Base-by-base conservation (phyloP, 1,140 invertebrate genomes). In the Drosophila miranda region DNA sequence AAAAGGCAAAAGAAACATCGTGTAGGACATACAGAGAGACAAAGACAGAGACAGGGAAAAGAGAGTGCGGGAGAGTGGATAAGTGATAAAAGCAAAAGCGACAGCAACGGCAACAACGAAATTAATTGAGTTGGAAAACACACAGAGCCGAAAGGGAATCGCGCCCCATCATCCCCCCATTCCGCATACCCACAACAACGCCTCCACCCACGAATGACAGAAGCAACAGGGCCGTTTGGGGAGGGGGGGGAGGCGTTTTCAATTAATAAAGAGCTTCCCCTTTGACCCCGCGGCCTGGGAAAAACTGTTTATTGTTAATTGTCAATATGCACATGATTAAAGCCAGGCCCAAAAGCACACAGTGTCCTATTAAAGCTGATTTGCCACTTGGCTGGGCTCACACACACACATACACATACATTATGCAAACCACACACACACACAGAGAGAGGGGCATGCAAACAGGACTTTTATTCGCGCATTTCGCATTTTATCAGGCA, bases 401-500 rank as follows among this genome's bases (percentile, higher is more conserved):
- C 51, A 48, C 34, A 49, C 28, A 64, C 19, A 26, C 5, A 26
- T 0, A 41, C 42, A 8, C 26, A 41, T n/a, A n/a, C n/a, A n/a
- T n/a, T n/a, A n/a, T n/a, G n/a, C n/a, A n/a, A n/a, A n/a, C n/a
- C 19, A 60, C 34, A 34, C 62, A n/a, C n/a, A n/a, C n/a, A n/a
- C n/a, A n/a, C n/a, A 1, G 16, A 1, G 16, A 16, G 16, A 1
- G 19, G 19, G 19, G 19, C 19, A 19, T 19, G 1, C 19, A 54
- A 49, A 63, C 52, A 59, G 70, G 70, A 34, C 34, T 77, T 77
- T 86, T 84, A 84, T 86, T 86, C 81, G 77, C 77, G 76, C 81
- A 73, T 82, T 82, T 82, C 78, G 64, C 79, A 83, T 84, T 84
- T 84, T 84, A 84, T 86, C 80, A 80, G 67, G 76, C 69, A 87